These are phyloP conservation scores for Blastobasis lacticolella DNA, from an alignment of 2,888 invertebrate genomes.

Conservation along the genomic window DNA sequence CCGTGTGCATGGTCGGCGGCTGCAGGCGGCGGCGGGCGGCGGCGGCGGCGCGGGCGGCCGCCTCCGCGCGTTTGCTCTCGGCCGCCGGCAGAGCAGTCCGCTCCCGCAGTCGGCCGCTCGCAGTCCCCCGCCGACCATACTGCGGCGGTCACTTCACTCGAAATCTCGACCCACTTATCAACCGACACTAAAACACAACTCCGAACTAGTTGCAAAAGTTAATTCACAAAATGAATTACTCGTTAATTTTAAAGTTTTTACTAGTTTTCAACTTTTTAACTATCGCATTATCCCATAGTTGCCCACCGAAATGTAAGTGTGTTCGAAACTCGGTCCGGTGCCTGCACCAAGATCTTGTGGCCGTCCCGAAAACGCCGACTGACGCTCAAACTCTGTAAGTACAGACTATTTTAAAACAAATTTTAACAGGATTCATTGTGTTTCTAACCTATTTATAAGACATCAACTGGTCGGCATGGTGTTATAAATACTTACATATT, in stretches of 20 bases:
- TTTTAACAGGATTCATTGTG: constrained; percentile 17
- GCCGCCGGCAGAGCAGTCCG: too few relatives aligned
- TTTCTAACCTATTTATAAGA: constrained; percentile 20
- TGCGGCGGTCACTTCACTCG: too few relatives aligned
- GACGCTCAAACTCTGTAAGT: constrained; percentile 59
- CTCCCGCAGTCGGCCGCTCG: too few relatives aligned
- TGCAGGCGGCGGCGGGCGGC: too few relatives aligned
- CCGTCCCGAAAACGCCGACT: constrained; percentile 37
- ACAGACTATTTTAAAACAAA: constrained; percentile 10
- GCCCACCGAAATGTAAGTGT: constrained; percentile 51
- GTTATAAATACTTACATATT: constrained; percentile 26
- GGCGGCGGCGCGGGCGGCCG: too few relatives aligned
- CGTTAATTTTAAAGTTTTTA: constrained; percentile 24
- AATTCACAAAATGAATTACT: background rate
- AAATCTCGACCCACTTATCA: background rate
- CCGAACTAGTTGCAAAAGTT: background rate
- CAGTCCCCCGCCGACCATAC: too few relatives aligned
- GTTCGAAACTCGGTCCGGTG: constrained; percentile 42
- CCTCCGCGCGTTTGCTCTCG: too few relatives aligned
- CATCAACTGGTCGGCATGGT: constrained; percentile 14
- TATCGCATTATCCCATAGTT: constrained; percentile 25
- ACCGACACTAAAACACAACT: background rate
- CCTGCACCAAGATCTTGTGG: constrained; percentile 40
- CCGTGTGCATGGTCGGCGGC: too few relatives aligned
- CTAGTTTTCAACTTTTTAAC: constrained; percentile 29